Evolutionary conservation across 2,888 invertebrate species (phyloP), one percentile per base, ranked within the genome.

Genomic region (Drosophila kanekoi): DNA sequence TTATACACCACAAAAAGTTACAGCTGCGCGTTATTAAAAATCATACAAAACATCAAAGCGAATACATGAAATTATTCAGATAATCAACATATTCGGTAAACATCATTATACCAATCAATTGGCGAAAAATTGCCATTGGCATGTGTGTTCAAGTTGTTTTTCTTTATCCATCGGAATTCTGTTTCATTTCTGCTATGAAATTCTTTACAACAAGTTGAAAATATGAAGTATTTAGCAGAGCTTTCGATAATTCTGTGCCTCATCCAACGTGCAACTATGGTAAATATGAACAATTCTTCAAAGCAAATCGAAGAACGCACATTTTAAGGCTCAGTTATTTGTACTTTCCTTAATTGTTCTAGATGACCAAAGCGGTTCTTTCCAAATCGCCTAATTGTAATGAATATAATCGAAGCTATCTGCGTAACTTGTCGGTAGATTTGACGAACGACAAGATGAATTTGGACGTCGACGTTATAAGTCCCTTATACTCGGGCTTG

Each of bases 191-290:
- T 20, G 1, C 2, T 11, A 23, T 11, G 13, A 23, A 20, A 3
- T 32, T 37, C n/a, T 4, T 1, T 5, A 9, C 2, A 47, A 33
- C 20, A 37, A 37, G 35, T 37, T n/a, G 1, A 3, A 41, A 48
- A 5, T 6, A 49, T 48, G 62, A 28, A 43, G 0, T 10, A 14
- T 13, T 14, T 14, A 5, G 13, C 0, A 9, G n/a, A 28, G 10
- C 1, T 28, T 10, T 9, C 43, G n/a, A 32, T 43, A 20, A 13
- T 59, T 14, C 3, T 49, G 23, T 41, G 41, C n/a, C 28, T 59
- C 2, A 10, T 63, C 0, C 48, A 63, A 2, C 23, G 9, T 56
- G 18, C 28, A 18, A 44, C 33, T 16, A 28, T 62, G 69, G 70
- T 70, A 58, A 65, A 37, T 20, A 16, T 10, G 2, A 6, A 9